Evolutionary conservation across 2,113 vertebrate species (phyloP).

Genomic region (Archocentrus centrarchus): DNA sequence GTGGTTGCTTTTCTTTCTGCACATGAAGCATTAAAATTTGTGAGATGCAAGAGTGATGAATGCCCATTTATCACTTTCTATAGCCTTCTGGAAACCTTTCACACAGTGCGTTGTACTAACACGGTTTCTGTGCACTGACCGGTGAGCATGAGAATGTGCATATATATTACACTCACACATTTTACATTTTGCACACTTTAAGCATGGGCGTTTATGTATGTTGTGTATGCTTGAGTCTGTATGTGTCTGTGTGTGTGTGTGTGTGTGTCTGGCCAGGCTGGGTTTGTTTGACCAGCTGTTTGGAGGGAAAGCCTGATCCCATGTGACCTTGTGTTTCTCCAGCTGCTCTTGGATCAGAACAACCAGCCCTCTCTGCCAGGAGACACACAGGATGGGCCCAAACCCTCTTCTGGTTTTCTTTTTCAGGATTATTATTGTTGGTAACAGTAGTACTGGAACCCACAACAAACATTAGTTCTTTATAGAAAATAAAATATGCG

Average conservation of each 20-base stretch:
- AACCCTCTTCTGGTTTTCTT: constrained; percentile 26
- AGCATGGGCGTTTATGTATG: constrained; percentile 12
- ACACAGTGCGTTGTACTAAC: constrained; percentile 9
- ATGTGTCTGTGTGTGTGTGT: constrained; percentile 44
- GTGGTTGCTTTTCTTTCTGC: constrained; percentile 13
- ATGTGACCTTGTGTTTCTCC: constrained; percentile 81
- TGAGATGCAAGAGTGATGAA: constrained; percentile 23
- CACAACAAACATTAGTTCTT: constrained; percentile 2
- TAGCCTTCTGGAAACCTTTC: constrained; percentile 36
- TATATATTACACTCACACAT: constrained; percentile 19
- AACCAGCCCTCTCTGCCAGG: constrained; percentile 48
- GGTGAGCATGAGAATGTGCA: neutral
- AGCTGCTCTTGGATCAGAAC: constrained; percentile 82
- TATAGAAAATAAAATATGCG: neutral
- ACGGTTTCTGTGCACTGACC: neutral
- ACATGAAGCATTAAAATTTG: constrained; percentile 12
- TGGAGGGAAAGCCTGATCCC: constrained; percentile 78
- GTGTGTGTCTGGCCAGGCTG: constrained; percentile 38
- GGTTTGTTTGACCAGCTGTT: constrained; percentile 84
- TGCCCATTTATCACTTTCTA: constrained; percentile 50
- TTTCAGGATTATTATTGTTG: constrained; percentile 49
- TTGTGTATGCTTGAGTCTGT: constrained; percentile 37
- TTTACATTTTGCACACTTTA: constrained; percentile 26
- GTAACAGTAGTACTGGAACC: neutral
- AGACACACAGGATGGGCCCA: constrained; percentile 28